Percentiles rank a stretch among this genome's conserved stretches.
These are phyloP conservation scores for Plecturocebus donacophilus DNA, from an alignment of 2,113 vertebrate species.

Conservation along the genomic window DNA sequence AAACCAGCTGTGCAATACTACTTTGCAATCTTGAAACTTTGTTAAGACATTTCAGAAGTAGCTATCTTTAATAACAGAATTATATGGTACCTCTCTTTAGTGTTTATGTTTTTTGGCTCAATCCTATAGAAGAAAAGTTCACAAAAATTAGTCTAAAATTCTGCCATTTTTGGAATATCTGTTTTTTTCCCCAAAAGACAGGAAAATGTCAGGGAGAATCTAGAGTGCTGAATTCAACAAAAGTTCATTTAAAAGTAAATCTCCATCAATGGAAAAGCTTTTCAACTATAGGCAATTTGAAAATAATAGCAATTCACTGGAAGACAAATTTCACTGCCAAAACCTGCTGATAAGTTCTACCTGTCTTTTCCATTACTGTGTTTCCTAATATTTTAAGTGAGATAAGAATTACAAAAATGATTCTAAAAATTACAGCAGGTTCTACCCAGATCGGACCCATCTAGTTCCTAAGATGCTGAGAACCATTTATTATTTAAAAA, in stretches of 20 bases:
- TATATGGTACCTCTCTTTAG: neutral
- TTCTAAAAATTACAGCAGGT: neutral
- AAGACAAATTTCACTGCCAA: slow-evolving; percentile 35
- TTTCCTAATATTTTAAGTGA: slow-evolving; percentile 21
- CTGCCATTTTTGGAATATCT: slow-evolving; percentile 22
- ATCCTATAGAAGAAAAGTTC: neutral
- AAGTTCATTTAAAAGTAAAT: slow-evolving; percentile 20
- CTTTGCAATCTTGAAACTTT: neutral
- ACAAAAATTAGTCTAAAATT: neutral
- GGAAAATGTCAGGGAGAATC: neutral
- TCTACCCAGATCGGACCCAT: neutral
- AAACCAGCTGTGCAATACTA: neutral
- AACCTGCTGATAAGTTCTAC: neutral
- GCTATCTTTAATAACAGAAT: neutral
- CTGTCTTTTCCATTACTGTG: neutral
- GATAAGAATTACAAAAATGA: neutral
- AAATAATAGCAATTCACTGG: neutral
- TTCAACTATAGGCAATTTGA: neutral
- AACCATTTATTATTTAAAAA: neutral
- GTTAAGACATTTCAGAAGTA: neutral
- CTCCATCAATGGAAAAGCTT: neutral
- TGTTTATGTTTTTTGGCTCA: neutral
- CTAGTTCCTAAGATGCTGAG: neutral
- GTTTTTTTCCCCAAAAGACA: neutral
- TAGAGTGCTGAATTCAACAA: neutral